phyloP scores from a whole-genome alignment of 2,113 vertebrate species.

The Gymnorhina tibicen region DNA sequence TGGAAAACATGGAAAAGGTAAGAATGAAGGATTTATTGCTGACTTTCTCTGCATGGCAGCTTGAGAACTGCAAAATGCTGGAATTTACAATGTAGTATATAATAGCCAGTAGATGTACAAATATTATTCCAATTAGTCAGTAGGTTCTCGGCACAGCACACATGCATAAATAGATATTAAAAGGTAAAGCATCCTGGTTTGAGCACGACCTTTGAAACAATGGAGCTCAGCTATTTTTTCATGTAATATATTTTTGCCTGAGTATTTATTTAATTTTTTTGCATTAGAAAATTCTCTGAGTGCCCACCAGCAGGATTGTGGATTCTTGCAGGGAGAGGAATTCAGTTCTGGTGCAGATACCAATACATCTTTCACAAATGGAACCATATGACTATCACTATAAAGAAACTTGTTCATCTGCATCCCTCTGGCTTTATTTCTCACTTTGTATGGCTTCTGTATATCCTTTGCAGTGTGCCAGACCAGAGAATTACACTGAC shows the following conservation, averaged over 20 bases:
- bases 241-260: neutral
- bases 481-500: neutral
- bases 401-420: neutral
- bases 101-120: neutral
- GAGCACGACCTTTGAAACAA: neutral
- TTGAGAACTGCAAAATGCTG: neutral
- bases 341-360: neutral
- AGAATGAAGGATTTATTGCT: conserved; percentile 25
- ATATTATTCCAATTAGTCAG: neutral
- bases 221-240: neutral
- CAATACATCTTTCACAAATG: neutral
- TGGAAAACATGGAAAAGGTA: neutral
- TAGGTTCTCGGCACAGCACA: neutral
- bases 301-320: neutral
- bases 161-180: neutral
- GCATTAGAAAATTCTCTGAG: neutral
- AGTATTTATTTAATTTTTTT: conserved; percentile 59
- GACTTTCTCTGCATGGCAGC: neutral
- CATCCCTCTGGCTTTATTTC: neutral
- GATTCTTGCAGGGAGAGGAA: neutral
- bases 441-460: neutral
- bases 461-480: neutral
- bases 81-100: neutral
- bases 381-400: neutral
- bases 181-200: neutral